These are phyloP conservation scores for Ondatra zibethicus DNA, from an alignment of 2,113 vertebrate genomes.

Conservation along the genomic window DNA sequence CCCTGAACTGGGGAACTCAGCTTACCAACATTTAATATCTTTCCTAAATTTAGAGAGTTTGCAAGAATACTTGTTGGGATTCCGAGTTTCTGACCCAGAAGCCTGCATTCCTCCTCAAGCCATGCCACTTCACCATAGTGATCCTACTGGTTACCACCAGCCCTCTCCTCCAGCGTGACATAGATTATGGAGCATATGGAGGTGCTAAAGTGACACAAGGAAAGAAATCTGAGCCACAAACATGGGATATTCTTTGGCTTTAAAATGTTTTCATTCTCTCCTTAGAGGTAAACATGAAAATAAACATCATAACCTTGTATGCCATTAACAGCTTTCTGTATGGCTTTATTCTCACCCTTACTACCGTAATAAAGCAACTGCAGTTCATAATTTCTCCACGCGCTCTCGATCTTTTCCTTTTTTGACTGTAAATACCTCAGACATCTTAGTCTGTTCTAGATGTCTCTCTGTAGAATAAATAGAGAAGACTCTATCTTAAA, in stretches of 20 bases:
- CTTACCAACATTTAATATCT: background rate
- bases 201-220: background rate
- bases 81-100: background rate
- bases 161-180: background rate
- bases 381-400: background rate
- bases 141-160: background rate
- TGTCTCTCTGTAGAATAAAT: background rate
- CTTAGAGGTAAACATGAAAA: constrained; percentile 35
- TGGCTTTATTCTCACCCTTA: constrained; percentile 41
- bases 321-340: constrained; percentile 29
- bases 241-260: background rate
- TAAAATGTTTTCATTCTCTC: constrained; percentile 40
- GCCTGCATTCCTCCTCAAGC: background rate
- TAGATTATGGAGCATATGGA: background rate
- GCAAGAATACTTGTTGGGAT: background rate
- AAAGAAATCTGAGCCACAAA: background rate
- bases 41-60: background rate
- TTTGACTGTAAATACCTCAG: constrained; percentile 22
- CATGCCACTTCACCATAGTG: background rate
- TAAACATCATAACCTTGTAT: constrained; percentile 35
- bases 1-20: background rate
- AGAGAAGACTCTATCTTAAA: background rate
- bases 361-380: constrained; percentile 37
- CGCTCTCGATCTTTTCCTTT: constrained; percentile 28
- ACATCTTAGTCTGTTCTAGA: constrained; percentile 33